Evolutionary conservation across 2,113 vertebrate species (phyloP), one percentile per base, ranked within the genome.

Genomic region (Cyphomyrus discorhynchus): DNA sequence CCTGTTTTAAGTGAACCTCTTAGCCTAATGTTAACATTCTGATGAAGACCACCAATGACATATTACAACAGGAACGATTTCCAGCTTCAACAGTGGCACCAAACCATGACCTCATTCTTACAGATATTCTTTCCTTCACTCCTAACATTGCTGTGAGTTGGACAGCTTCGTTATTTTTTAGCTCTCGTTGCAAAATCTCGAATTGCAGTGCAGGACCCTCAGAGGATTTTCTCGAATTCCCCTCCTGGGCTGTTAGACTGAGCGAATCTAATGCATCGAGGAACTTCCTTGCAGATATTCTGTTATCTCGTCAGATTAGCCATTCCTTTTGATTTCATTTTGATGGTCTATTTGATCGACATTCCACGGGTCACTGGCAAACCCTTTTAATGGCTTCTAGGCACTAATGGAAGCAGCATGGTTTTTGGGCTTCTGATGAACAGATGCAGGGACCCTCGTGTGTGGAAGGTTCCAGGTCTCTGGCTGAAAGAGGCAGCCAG

Each of bases 301-400:
- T 31, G 85, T 86, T 53, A 86, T 50, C 11, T 53, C 13, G n/a
- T 42, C 85, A 19, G n/a, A 53, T 86, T 52, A 31, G 49, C 10
- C 45, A 86, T n/a, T 86, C 84, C 50, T 17, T 87, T 35, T 87
- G 31, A 87, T 87, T 52, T 39, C 50, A 56, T 53, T 87, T 56
- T 87, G n/a, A 52, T 53, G 3, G 1, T 35, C 17, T 39, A 87
- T 19, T 15, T 27, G 27, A 17, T 35, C 17, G 47, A 35, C 13
- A 15, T 50, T 35, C 50, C 4, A 39, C 2, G n/a, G 49, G 17
- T 52, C 85, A 56, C 50, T 35, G 27, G 35, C 15, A 31, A 15
- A 27, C 9, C n/a, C 1, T 19, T 49, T 35, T 27, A 52, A 86
- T 19, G 15, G 50, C 47, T 53, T 87, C n/a, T 87, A 19, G 47